Conservation (phyloP, 2,888 invertebrate genomes). For the Lysandra coridon region DNA sequence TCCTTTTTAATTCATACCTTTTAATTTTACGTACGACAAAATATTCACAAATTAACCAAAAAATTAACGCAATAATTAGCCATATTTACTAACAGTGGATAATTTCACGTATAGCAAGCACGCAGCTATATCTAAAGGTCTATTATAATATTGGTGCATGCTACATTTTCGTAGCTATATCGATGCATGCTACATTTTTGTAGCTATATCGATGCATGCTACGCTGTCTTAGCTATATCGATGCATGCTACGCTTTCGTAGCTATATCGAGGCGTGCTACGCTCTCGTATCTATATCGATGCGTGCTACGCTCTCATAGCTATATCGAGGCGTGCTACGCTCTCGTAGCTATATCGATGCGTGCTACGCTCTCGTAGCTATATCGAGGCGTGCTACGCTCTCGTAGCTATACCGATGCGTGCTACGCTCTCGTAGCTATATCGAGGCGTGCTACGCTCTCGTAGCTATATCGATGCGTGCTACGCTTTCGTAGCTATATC, state of each 20-base stretch:
- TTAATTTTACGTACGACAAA: too few relatives aligned
- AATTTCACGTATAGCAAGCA: too few relatives aligned
- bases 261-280: background rate
- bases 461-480: background rate
- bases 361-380: constrained; percentile 18
- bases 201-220: background rate
- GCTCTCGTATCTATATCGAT: background rate
- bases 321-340: too few relatives aligned
- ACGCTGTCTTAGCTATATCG: background rate
- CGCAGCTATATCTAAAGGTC: too few relatives aligned
- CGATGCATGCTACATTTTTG: constrained; percentile 19
- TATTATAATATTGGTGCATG: too few relatives aligned
- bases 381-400: background rate
- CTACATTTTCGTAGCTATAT: background rate
- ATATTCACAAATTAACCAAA: background rate
- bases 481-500: background rate
- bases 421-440: background rate
- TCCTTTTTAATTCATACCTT: background rate
- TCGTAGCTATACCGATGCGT: background rate
- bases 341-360: background rate
- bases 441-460: background rate
- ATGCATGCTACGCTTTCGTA: background rate
- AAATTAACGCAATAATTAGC: background rate
- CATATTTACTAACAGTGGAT: background rate
- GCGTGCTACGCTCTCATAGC: too few relatives aligned